These are phyloP conservation scores for Orthosia incerta DNA, from an alignment of 2,888 invertebrate species.

Conservation along the genomic window DNA sequence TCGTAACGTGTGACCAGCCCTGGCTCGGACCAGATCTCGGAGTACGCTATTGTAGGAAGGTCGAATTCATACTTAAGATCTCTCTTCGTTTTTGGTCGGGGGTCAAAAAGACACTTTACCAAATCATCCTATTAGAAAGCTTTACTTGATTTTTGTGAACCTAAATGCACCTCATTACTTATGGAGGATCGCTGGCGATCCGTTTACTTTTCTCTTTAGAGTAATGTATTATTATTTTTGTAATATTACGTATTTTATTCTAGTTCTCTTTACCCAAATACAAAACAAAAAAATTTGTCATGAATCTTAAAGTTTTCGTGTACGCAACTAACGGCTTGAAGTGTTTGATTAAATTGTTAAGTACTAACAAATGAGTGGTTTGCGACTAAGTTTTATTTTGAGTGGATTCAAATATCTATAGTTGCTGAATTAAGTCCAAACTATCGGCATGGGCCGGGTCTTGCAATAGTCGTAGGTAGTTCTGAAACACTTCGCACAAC, in stretches of 20 bases:
- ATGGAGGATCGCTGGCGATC: constrained; percentile 89
- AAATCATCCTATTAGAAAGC: constrained; percentile 82
- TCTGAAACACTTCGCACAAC: constrained; percentile 83
- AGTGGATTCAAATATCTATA: constrained; percentile 74
- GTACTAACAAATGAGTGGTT: constrained; percentile 89
- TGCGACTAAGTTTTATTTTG: constrained; percentile 84
- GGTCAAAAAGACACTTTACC: constrained; percentile 77
- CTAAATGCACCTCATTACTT: constrained; percentile 88
- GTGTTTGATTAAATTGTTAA: constrained; percentile 84
- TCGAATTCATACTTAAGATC: constrained; percentile 61
- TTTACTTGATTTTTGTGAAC: constrained; percentile 85
- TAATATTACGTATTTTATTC: constrained; percentile 82
- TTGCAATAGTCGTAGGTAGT: constrained; percentile 85
- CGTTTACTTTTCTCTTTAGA: constrained; percentile 87
- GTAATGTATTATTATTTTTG: constrained; percentile 81
- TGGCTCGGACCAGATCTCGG: constrained; percentile 21
- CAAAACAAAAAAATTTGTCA: constrained; percentile 76
- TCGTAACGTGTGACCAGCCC: constrained; percentile 31
- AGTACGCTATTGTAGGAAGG: constrained; percentile 40
- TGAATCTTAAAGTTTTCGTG: constrained; percentile 82
- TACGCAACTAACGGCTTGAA: constrained; percentile 88
- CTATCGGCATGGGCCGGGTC: constrained; percentile 84
- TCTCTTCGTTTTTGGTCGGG: constrained; percentile 66
- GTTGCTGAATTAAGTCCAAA: constrained; percentile 72
- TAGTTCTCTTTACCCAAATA: constrained; percentile 80